phyloP scores from a whole-genome alignment of 2,797 vertebrate species.

The Mionectes olivaceus region DNA sequence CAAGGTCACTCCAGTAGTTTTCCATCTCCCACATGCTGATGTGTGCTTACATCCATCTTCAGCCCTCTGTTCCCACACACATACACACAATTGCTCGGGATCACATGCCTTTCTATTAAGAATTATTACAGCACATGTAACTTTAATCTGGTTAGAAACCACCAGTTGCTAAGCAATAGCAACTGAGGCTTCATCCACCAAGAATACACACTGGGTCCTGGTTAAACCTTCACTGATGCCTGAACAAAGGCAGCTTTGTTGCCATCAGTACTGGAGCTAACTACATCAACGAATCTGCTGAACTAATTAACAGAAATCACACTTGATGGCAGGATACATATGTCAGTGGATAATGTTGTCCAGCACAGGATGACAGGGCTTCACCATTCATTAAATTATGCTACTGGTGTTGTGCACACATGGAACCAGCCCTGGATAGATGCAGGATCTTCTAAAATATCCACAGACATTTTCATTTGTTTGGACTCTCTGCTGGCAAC shows the following conservation, averaged over 20 bases:
- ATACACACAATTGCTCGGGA: background rate
- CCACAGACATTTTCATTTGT: background rate
- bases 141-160: background rate
- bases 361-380: background rate
- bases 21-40: background rate
- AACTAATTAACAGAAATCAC: background rate
- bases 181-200: background rate
- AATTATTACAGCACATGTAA: background rate
- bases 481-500: background rate
- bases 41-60: background rate
- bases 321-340: background rate
- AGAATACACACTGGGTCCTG: background rate
- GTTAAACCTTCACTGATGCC: background rate
- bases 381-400: background rate
- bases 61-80: background rate
- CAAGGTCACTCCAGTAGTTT: background rate
- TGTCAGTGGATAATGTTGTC: background rate
- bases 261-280: background rate
- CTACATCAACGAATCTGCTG: background rate
- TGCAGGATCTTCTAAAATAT: background rate
- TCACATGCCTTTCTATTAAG: background rate
- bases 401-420: background rate
- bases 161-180: constrained; percentile 21
- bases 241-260: background rate
- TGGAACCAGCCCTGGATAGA: fast-evolving